These are phyloP conservation scores for Drosophila fulvimacula DNA, from an alignment of 2,888 invertebrate genomes.

Conservation along the genomic window DNA sequence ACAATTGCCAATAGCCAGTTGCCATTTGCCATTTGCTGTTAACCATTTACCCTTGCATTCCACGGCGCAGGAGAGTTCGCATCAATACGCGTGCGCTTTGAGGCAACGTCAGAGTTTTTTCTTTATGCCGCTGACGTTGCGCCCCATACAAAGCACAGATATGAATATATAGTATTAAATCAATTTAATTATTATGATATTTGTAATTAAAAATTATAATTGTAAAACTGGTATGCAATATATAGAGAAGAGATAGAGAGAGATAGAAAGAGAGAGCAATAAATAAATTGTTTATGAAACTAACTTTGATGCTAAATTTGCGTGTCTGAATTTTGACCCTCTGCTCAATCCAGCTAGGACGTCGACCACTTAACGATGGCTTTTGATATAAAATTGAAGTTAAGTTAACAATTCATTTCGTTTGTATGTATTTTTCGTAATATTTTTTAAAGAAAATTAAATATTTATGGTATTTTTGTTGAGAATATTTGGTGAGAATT, in stretches of 20 bases:
- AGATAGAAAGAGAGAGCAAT: conserved; percentile 58
- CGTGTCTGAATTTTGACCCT: conserved; percentile 85
- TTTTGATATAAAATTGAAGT: conserved; percentile 76
- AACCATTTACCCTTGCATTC: conserved; percentile 41
- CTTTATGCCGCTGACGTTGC: conserved; percentile 16
- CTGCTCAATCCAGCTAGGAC: conserved; percentile 85
- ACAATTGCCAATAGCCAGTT: conserved; percentile 21
- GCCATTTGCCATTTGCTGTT: conserved; percentile 15
- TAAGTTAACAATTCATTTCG: conserved; percentile 49
- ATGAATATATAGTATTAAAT: conserved; percentile 18
- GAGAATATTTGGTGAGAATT: conserved; percentile 20
- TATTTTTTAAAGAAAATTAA: conserved; percentile 56
- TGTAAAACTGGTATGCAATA: conserved; percentile 51
- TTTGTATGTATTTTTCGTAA: conserved; percentile 17
- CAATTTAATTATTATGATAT: conserved; percentile 32
- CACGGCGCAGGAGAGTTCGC: conserved; percentile 49
- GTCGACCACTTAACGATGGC: conserved; percentile 85
- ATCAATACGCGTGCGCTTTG: conserved; percentile 16
- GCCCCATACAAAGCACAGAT: conserved; percentile 34
- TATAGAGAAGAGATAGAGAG: conserved; percentile 42
- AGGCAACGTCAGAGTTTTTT: conserved; percentile 12
- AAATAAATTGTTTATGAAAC: conserved; percentile 82
- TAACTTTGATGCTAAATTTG: conserved; percentile 86
- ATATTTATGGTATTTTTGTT: conserved; percentile 43
- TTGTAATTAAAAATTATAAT: conserved; percentile 41